phyloP scores from a whole-genome alignment of 2,113 vertebrate genomes.

The Sceloporus tristichus region DNA sequence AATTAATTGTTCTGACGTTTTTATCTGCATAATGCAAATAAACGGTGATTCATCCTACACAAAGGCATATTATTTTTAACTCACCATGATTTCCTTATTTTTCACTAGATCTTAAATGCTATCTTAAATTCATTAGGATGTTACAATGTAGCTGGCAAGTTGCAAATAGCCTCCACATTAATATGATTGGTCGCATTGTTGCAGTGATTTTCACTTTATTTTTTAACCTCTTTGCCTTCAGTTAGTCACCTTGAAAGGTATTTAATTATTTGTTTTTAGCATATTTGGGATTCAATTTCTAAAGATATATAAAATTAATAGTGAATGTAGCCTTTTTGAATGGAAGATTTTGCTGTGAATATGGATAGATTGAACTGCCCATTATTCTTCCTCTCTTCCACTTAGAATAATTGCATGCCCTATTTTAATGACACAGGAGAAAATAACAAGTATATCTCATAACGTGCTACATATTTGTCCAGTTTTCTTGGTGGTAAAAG shows the following conservation, averaged over 20 bases:
- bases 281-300: background rate
- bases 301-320: slow-evolving; percentile 20
- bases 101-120: background rate
- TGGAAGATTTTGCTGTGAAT: background rate
- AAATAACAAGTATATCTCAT: background rate
- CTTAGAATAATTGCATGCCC: background rate
- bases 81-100: slow-evolving; percentile 25
- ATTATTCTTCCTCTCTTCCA: background rate
- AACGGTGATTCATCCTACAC: slow-evolving; percentile 54
- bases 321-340: background rate
- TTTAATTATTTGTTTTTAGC: accelerated
- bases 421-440: background rate
- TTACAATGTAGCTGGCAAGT: background rate
- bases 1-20: slow-evolving; percentile 66
- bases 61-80: slow-evolving; percentile 33
- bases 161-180: accelerated
- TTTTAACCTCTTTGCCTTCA: accelerated
- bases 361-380: background rate
- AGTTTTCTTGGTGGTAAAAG: background rate
- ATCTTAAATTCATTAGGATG: background rate
- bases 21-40: slow-evolving; percentile 48
- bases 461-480: background rate
- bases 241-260: background rate
- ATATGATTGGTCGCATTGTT: accelerated
- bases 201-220: background rate